Evolutionary conservation across 2,113 vertebrate genomes (phyloP).

Genomic region (Pollimyrus isidori): DNA sequence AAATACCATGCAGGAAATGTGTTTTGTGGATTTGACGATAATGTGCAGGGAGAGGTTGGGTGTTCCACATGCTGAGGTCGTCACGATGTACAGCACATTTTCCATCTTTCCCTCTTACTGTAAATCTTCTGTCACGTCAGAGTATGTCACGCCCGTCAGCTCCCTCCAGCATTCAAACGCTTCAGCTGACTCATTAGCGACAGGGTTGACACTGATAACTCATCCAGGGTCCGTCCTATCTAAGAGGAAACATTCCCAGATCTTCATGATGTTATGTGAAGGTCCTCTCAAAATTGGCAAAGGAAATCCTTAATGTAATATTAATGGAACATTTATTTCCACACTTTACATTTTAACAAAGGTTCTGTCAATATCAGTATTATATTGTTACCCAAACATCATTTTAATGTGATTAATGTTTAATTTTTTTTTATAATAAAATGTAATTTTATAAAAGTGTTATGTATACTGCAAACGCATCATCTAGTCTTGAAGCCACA

Average conservation of each 20-base stretch:
- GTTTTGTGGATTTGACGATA: not conserved
- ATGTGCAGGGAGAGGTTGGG: not conserved
- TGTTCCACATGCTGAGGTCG: not conserved
- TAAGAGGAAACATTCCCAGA: not conserved
- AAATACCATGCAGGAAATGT: not conserved
- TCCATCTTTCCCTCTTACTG: not conserved
- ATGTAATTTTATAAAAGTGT: not conserved
- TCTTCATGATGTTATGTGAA: not conserved
- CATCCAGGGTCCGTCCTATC: not conserved
- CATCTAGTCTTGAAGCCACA: not conserved
- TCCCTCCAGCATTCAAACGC: not conserved
- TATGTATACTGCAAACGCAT: not conserved
- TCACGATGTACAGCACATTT: not conserved
- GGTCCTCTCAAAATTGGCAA: not conserved
- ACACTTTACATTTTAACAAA: not conserved
- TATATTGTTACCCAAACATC: not conserved
- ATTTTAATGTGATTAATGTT: not conserved
- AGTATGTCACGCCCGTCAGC: not conserved
- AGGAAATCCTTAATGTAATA: not conserved
- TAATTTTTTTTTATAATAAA: not conserved
- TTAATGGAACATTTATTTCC: not conserved
- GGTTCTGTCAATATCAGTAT: not conserved
- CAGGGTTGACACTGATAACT: conserved; percentile 31
- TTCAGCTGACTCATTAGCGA: conserved; percentile 45
- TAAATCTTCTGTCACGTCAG: not conserved